phyloP scores from a whole-genome alignment of 2,113 vertebrate genomes.

The Laticauda laticaudata region DNA sequence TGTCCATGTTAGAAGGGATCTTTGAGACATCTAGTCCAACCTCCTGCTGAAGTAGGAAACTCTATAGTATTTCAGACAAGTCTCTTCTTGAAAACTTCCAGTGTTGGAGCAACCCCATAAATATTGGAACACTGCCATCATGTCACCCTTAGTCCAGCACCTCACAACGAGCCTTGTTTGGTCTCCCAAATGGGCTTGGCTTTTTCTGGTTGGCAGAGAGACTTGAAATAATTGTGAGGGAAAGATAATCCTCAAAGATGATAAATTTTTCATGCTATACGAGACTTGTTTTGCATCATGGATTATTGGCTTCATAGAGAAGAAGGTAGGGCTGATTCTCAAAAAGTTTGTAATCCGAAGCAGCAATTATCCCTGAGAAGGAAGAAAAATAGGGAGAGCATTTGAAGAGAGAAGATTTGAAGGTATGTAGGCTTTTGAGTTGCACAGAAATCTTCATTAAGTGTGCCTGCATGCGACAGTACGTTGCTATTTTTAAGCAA shows the following conservation, averaged over 20 bases:
- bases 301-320: no score
- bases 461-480: not conserved
- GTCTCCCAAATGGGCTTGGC: not conserved
- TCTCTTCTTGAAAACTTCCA: no score
- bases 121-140: no score
- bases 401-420: not conserved
- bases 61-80: no score
- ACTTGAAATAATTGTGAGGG: not conserved
- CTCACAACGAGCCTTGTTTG: no score
- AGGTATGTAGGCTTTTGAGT: not conserved
- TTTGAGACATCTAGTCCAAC: no score
- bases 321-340: not conserved
- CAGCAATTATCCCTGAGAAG: not conserved
- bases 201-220: not conserved
- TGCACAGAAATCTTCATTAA: not conserved
- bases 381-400: not conserved
- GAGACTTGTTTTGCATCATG: not conserved
- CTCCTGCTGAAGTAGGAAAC: no score
- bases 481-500: not conserved
- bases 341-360: not conserved
- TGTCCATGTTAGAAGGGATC: no score
- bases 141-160: no score
- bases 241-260: not conserved
- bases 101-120: no score
- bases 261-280: not conserved